A percentile compares a stretch with the other conserved stretches of the same genome.
Conservation (phyloP, 2,888 invertebrate species). For the Drosophila limbata region DNA sequence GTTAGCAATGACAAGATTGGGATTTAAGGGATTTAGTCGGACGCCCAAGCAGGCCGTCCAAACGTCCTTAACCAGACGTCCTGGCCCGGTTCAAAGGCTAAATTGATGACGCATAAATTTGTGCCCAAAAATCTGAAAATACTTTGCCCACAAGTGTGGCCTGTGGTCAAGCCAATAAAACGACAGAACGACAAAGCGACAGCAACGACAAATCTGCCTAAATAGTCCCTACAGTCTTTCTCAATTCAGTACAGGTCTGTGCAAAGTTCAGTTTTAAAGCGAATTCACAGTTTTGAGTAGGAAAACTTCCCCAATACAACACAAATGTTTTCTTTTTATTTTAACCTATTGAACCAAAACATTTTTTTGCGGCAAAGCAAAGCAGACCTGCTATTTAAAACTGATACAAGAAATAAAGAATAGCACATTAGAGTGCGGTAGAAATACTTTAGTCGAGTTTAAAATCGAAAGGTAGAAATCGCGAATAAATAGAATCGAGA, state of each 20-base stretch:
- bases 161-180: slow-evolving; percentile 65
- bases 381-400: no score
- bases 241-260: slow-evolving; percentile 15
- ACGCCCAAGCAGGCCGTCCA: slow-evolving; percentile 29
- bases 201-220: slow-evolving; percentile 38
- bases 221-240: slow-evolving; percentile 33
- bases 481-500: no score
- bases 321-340: not conserved
- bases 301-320: not conserved
- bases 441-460: not conserved
- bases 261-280: slow-evolving; percentile 37
- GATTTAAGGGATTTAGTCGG: slow-evolving; percentile 65
- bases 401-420: not conserved
- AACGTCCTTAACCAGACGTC: slow-evolving; percentile 2
- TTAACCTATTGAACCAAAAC: not conserved
- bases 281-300: not conserved
- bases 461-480: no score
- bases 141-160: slow-evolving; percentile 49
- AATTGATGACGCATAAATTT: slow-evolving; percentile 72
- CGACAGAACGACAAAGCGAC: slow-evolving; percentile 31
- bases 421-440: not conserved
- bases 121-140: slow-evolving; percentile 53
- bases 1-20: slow-evolving; percentile 61
- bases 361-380: no score
- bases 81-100: slow-evolving; percentile 51